Conservation (phyloP, 35 echinoderm and acorn worm species). For the Apostichopus japonicus region DNA sequence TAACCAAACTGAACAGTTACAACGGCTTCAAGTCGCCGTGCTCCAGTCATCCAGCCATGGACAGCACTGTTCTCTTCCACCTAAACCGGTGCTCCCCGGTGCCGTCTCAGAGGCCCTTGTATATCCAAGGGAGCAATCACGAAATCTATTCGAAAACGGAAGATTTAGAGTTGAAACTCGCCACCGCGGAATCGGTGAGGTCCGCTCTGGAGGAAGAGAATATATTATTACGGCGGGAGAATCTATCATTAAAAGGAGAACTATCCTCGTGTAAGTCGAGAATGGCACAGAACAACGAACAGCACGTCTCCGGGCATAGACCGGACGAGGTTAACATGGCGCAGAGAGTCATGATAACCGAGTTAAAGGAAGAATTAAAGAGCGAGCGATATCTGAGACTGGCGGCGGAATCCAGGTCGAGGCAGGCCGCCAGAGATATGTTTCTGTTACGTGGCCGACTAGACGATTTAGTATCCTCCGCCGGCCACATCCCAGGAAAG, state of each 20-base stretch:
- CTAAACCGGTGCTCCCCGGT: not conserved
- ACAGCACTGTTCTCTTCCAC: not conserved
- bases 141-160: conserved; percentile 17
- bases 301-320: not conserved
- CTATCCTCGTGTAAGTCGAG: not conserved
- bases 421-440: conserved; percentile 23
- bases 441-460: not conserved
- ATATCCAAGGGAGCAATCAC: not conserved
- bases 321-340: not conserved
- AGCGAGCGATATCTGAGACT: conserved; percentile 14
- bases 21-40: not conserved
- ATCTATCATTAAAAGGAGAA: not conserved
- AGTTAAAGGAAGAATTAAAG: not conserved
- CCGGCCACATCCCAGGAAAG: not conserved
- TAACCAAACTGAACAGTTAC: not conserved
- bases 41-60: not conserved
- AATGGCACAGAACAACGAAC: not conserved
- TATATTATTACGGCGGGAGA: not conserved
- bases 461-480: not conserved
- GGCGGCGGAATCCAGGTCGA: conserved; percentile 6
- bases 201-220: not conserved
- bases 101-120: not conserved
- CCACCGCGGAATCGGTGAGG: not conserved
- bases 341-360: not conserved
- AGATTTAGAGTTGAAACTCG: not conserved